phyloP scores from a whole-genome alignment of 2,797 vertebrate genomes.

The Tamandua tetradactyla region DNA sequence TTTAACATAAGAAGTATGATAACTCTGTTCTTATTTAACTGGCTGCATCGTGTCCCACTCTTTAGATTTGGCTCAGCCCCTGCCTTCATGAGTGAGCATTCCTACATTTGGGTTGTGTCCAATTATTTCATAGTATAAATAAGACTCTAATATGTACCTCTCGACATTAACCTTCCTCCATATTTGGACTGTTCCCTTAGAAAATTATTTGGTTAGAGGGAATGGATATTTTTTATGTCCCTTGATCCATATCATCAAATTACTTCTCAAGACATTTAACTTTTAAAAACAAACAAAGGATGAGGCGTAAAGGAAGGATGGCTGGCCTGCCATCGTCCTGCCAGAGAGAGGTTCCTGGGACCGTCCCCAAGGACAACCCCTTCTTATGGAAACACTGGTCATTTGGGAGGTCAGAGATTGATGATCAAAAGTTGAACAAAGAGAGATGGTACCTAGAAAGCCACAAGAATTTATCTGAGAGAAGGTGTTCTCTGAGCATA shows the following conservation, averaged over 20 bases:
- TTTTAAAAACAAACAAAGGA: constrained; percentile 30
- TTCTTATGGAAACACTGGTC: not conserved
- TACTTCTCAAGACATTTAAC: constrained; percentile 53
- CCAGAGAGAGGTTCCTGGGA: not conserved
- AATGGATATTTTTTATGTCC: constrained; percentile 55
- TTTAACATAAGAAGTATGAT: not conserved
- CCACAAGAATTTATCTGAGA: not conserved
- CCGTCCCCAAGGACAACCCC: not conserved
- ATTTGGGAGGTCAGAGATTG: not conserved
- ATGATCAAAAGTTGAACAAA: not conserved
- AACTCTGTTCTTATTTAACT: constrained; percentile 14
- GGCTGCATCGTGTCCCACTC: not conserved
- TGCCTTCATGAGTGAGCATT: not conserved
- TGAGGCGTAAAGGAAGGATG: not conserved
- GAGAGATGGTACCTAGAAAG: constrained; percentile 3
- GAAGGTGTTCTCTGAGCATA: not conserved
- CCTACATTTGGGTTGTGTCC: constrained; percentile 15
- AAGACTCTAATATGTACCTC: constrained; percentile 51
- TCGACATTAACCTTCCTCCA: constrained; percentile 14
- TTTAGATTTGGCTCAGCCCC: not conserved
- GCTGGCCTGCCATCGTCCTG: not conserved
- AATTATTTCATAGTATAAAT: constrained; percentile 51
- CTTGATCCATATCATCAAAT: constrained; percentile 62
- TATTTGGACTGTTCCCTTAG: constrained; percentile 45
- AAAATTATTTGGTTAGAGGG: constrained; percentile 56